phyloP scores from a whole-genome alignment of 2,113 vertebrate genomes.

The Coryphaenoides rupestris region DNA sequence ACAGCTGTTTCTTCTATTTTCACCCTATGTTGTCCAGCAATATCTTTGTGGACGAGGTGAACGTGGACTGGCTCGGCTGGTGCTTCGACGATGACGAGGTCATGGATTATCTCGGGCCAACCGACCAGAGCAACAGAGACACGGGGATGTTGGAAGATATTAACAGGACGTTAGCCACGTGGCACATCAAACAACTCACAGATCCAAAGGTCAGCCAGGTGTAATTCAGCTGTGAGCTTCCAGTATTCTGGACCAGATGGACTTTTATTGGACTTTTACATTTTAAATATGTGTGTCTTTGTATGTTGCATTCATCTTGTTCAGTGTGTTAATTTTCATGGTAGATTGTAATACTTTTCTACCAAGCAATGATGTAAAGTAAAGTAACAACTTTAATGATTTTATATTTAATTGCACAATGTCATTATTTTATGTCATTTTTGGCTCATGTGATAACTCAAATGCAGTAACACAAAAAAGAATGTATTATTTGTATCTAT shows the following conservation, averaged over 20 bases:
- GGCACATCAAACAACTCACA: neutral
- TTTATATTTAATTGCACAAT: too few relatives aligned
- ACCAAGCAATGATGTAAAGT: too few relatives aligned
- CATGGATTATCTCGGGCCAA: constrained; percentile 41
- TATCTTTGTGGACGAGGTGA: constrained; percentile 43
- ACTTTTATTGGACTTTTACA: too few relatives aligned
- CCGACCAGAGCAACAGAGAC: neutral
- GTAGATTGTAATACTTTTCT: too few relatives aligned
- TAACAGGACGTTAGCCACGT: constrained; percentile 14
- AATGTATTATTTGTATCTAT: too few relatives aligned
- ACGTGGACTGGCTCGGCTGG: constrained; percentile 74
- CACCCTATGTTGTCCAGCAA: constrained; percentile 34
- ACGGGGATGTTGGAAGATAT: constrained; percentile 42
- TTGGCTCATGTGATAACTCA: too few relatives aligned
- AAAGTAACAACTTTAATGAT: too few relatives aligned
- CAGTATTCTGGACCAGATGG: too few relatives aligned
- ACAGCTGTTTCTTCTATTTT: too few relatives aligned
- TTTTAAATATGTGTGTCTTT: neutral
- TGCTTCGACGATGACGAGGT: constrained; percentile 68
- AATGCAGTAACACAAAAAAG: too few relatives aligned
- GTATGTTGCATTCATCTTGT: constrained; percentile 7
- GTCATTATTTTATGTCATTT: too few relatives aligned
- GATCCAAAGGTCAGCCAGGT: constrained; percentile 56
- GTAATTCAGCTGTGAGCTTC: constrained; percentile 25
- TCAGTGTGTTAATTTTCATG: neutral